Evolutionary conservation across 92 coral and sea anemone species (phyloP).

Genomic region (Desmophyllum pertusum): DNA sequence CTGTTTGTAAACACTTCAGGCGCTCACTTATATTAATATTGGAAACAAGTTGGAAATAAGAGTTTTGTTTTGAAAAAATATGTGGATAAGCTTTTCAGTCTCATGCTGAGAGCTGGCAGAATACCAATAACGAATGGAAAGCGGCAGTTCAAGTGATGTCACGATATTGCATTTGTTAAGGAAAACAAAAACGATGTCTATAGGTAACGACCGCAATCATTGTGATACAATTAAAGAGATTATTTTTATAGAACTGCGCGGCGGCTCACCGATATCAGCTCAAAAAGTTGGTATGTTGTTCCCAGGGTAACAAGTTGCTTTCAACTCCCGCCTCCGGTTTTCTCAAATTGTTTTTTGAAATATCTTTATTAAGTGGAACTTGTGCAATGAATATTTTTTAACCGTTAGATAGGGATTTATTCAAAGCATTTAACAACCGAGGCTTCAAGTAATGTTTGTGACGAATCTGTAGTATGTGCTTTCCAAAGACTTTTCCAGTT

Average conservation of each 20-base stretch:
- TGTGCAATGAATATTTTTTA: neutral
- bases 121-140: neutral
- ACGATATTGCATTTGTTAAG: neutral
- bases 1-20: too few species aligned
- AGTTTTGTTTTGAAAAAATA: too few species aligned
- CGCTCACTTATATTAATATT: too few species aligned
- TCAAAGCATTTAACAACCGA: too few species aligned
- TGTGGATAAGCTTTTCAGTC: too few species aligned
- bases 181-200: neutral
- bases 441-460: neutral
- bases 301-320: neutral
- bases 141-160: neutral
- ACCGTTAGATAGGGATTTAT: neutral
- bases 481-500: neutral
- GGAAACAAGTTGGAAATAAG: too few species aligned
- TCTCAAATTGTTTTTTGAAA: too few species aligned
- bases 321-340: neutral
- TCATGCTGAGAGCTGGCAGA: neutral
- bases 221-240: neutral
- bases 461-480: neutral
- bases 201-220: neutral
- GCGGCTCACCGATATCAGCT: neutral
- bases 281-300: neutral
- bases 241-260: neutral
- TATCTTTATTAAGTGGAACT: neutral